A percentile compares a stretch with the other conserved stretches of the same genome.
These are phyloP conservation scores for Steatornis caripensis DNA, from an alignment of 2,113 vertebrate genomes.

Conservation along the genomic window DNA sequence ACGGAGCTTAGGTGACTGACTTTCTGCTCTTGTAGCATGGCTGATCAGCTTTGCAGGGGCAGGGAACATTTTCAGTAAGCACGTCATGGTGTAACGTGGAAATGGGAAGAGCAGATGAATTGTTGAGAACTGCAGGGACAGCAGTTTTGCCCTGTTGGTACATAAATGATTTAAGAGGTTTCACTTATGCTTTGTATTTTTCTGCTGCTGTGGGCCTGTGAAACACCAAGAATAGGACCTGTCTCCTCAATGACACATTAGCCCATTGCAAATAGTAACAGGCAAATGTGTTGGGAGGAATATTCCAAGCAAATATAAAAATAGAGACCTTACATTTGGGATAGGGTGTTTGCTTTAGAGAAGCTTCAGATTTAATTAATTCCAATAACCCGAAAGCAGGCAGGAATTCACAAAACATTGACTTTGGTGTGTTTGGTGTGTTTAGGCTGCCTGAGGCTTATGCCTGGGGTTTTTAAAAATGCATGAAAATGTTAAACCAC, in stretches of 20 bases:
- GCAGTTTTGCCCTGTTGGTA: background rate
- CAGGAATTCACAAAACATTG: background rate
- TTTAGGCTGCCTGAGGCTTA: slow-evolving; percentile 12
- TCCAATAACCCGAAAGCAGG: background rate
- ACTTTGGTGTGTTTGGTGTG: background rate
- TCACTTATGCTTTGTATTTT: background rate
- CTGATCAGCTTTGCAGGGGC: background rate
- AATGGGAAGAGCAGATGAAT: background rate
- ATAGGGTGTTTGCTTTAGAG: background rate
- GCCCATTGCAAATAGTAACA: background rate
- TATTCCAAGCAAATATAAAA: background rate
- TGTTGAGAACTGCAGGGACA: background rate
- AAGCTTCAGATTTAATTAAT: slow-evolving; percentile 36
- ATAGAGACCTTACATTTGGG: background rate
- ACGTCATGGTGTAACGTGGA: accelerated
- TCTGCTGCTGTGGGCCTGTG: background rate
- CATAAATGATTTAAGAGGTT: background rate
- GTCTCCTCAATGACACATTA: background rate
- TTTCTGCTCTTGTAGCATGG: background rate
- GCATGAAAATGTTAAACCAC: slow-evolving; percentile 10
- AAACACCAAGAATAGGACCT: background rate
- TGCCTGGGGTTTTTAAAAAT: background rate
- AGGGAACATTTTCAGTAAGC: background rate
- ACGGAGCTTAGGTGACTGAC: background rate
- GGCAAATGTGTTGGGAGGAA: background rate